Conservation (phyloP, 1,140 invertebrate species). For the Myzus persicae region DNA sequence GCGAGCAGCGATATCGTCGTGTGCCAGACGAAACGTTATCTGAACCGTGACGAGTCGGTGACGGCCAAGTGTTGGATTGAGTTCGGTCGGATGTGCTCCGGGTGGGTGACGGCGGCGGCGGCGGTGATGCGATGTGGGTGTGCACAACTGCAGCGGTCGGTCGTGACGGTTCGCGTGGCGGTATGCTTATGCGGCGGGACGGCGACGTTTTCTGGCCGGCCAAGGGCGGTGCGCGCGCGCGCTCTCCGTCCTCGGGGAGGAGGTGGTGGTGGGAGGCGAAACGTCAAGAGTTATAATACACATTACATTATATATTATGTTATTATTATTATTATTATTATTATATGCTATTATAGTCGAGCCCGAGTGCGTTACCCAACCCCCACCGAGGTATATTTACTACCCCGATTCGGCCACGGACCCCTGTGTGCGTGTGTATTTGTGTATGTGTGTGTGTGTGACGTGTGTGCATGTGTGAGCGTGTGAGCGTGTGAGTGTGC, state of each 20-base stretch:
- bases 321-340: not conserved
- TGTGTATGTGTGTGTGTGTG: too few species aligned
- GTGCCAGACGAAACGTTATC: not conserved
- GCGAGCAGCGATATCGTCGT: not conserved
- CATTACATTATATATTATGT: not conserved
- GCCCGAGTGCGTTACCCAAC: not conserved
- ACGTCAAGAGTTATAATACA: not conserved
- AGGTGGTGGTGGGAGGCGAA: not conserved
- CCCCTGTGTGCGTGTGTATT: not conserved
- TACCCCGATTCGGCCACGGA: not conserved
- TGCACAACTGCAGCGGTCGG: not conserved
- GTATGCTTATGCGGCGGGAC: not conserved
- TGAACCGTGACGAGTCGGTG: not conserved
- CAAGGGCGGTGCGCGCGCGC: constrained; percentile 17
- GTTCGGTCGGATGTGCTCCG: not conserved
- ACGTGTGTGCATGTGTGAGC: not conserved
- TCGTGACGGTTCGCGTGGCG: not conserved
- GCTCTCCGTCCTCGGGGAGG: not conserved
- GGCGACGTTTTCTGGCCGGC: constrained; percentile 7
- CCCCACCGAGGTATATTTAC: not conserved
- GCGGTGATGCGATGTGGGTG: not conserved
- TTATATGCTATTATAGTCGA: not conserved
- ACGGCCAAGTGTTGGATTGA: too few species aligned
- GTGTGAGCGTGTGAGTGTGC: not conserved
- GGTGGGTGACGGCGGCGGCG: not conserved